Base-by-base conservation (phyloP, 2,888 invertebrate species). In the Sminthurides aquaticus region DNA sequence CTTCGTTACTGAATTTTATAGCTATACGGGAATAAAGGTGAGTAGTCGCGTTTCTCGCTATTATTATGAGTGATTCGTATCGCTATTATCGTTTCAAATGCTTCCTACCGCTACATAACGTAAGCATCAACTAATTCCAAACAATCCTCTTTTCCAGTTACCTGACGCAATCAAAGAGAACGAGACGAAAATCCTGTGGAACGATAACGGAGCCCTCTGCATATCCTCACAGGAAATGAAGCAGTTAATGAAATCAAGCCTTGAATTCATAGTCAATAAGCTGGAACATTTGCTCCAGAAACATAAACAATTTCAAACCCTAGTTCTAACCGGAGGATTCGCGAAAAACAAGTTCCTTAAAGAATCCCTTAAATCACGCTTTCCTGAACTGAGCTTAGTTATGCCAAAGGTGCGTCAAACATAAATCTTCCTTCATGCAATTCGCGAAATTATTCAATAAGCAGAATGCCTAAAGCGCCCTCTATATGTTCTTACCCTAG, bases 311-410 rank as follows among this genome's bases (percentile, higher is more conserved):
- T 73, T 67, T 55, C 69, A 72, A 18, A 67, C 68, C 57, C 49
- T 74, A 34, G 68, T 72, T 1, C 55, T 74, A 29, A 74, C 71
- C 26, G 74, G 74, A 1, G 74, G 74, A 48, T 55, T 70, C 28
- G 70, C 71, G 22, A 71, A 69, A 49, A 66, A 67, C 57, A 69
- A 70, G 60, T 67, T 69, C 55, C 58, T 71, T 27, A 58, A 8
- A 62, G 70, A 56, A 52, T 67, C 68, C 58, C 64, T 69, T 60
- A 60, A 60, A 60, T 62, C 48, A 2, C 57, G 64, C 60, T 69
- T 69, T 54, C 61, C 65, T 43, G 60, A 59, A 26, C 18, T 62
- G 34, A 65, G 49, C 5, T 49, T 67, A 49, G 54, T 67, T 67
- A 69, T 70, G 63, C 70, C 73, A 65, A 71, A 71, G 66, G 71